phyloP scores from a whole-genome alignment of 2,113 vertebrate species.

The Crocuta crocuta region DNA sequence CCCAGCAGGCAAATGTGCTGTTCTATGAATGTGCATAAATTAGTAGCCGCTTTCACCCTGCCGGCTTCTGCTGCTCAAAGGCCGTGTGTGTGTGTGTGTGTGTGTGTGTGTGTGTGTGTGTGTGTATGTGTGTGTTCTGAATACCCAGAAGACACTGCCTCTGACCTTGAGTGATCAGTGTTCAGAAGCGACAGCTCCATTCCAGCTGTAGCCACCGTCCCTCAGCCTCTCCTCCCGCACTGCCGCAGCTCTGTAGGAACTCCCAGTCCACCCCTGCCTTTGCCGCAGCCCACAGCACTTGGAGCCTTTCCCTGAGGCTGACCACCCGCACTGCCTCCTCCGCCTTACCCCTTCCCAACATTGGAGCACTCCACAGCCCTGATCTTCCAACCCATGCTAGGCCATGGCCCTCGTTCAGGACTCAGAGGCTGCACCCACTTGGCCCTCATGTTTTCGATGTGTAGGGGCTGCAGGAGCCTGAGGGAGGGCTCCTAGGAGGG shows the following conservation, averaged over 20 bases:
- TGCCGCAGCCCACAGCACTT: no score
- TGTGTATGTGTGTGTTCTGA: not conserved
- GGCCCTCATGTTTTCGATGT: not conserved
- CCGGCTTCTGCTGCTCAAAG: not conserved
- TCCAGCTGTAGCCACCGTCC: not conserved
- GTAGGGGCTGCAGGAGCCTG: not conserved
- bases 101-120: no score
- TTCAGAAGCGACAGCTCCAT: not conserved
- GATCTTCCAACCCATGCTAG: not conserved
- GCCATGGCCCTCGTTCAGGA: not conserved
- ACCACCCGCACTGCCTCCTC: not conserved
- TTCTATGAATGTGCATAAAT: not conserved
- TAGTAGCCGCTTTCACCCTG: not conserved
- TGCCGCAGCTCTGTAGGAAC: not conserved
- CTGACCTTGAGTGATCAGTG: not conserved
- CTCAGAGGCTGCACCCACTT: not conserved
- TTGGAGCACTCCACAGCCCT: not conserved
- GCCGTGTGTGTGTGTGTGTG: not conserved
- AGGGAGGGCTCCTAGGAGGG: not conserved
- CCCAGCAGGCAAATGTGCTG: not conserved
- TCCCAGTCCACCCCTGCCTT: not conserved
- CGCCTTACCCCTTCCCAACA: not conserved
- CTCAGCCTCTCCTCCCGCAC: not conserved
- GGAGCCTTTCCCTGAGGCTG: not conserved
- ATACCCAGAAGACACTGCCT: not conserved